Evolutionary conservation across 2,888 invertebrate species (phyloP).

Genomic region (Watsonalla cultraria): DNA sequence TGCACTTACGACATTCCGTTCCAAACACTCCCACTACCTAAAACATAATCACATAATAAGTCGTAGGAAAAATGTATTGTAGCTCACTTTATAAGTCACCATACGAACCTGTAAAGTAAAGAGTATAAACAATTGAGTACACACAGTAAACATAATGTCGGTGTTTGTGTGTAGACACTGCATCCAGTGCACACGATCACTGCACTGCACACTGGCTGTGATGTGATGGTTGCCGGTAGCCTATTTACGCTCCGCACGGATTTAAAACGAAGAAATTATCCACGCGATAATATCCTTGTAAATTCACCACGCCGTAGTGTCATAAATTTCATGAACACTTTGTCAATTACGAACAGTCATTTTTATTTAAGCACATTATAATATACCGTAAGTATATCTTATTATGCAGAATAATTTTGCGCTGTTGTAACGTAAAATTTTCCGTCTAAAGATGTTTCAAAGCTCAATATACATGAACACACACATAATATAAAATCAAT

Average conservation of each 20-base stretch:
- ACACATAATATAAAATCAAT: too few species aligned
- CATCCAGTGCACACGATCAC: constrained; percentile 31
- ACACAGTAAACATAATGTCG: constrained; percentile 23
- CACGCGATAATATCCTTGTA: constrained; percentile 62
- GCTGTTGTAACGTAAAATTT: too few species aligned
- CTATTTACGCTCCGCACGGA: constrained; percentile 47
- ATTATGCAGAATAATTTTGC: too few species aligned
- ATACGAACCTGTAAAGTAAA: constrained; percentile 43
- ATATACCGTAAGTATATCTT: constrained; percentile 5
- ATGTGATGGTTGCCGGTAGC: constrained; percentile 30
- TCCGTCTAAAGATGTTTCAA: too few species aligned
- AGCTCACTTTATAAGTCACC: constrained; percentile 2
- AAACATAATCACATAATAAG: constrained; percentile 23
- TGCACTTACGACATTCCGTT: constrained; percentile 45
- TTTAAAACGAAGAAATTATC: constrained; percentile 51
- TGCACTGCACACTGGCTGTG: constrained; percentile 37
- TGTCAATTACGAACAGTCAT: constrained; percentile 16
- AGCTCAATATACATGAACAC: too few species aligned
- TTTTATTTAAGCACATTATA: constrained; percentile 9
- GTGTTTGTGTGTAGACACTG: constrained; percentile 14
- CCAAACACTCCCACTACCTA: constrained; percentile 38
- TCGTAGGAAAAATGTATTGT: neutral
- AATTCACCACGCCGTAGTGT: constrained; percentile 34
- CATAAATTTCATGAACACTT: constrained; percentile 31
- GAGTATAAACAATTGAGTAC: constrained; percentile 13